These are phyloP conservation scores for Daboia siamensis DNA, from an alignment of 2,113 vertebrate species.

Conservation along the genomic window DNA sequence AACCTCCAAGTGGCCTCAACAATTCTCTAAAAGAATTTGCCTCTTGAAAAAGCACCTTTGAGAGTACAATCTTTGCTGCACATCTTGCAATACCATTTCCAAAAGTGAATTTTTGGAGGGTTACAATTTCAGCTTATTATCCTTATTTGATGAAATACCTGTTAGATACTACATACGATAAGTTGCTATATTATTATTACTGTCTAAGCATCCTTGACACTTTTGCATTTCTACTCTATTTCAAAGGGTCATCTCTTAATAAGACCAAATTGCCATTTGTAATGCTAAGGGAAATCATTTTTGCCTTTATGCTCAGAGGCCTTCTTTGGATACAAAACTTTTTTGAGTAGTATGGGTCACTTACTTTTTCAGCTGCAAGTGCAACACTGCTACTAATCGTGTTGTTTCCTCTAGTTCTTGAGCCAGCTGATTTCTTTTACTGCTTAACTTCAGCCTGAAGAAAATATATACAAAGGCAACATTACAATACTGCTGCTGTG, in stretches of 20 bases:
- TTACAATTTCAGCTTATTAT: background rate
- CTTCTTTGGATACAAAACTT: background rate
- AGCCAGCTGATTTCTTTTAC: constrained; percentile 89
- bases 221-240: background rate
- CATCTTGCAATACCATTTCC: too few species aligned
- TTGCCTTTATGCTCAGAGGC: background rate
- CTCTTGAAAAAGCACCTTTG: too few species aligned
- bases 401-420: constrained; percentile 92
- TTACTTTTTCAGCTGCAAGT: constrained; percentile 90
- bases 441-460: constrained; percentile 84
- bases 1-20: too few species aligned
- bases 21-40: too few species aligned
- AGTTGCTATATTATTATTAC: background rate
- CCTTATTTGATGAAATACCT: background rate
- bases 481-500: constrained; percentile 8
- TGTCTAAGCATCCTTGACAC: background rate
- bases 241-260: background rate
- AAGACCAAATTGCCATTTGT: background rate
- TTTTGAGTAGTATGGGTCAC: background rate
- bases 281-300: background rate
- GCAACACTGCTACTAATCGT: constrained; percentile 78
- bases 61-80: background rate
- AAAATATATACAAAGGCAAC: constrained; percentile 7
- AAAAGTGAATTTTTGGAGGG: background rate
- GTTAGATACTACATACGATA: background rate